A percentile compares a stretch with the other conserved stretches of the same genome.
Conservation (phyloP, 1,140 invertebrate genomes). For the Linepithema humile region DNA sequence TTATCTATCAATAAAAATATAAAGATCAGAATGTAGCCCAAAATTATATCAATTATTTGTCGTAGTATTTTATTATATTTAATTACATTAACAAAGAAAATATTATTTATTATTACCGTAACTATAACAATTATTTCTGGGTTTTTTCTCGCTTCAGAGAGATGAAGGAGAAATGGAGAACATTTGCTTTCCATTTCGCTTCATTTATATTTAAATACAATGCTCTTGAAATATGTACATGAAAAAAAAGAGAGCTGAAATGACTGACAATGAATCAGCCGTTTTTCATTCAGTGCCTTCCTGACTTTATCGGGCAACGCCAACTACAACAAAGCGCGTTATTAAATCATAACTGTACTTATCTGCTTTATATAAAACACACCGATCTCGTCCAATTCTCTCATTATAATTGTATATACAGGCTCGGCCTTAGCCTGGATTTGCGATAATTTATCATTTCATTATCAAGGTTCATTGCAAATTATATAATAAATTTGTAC, state of each 20-base stretch:
- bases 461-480: too few species aligned
- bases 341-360: slow-evolving; percentile 42
- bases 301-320: slow-evolving; percentile 38
- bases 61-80: too few species aligned
- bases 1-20: too few species aligned
- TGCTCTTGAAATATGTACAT: slow-evolving; percentile 27
- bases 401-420: background rate
- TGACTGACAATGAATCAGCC: slow-evolving; percentile 39
- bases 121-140: background rate
- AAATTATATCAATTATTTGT: too few species aligned
- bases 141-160: background rate
- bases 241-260: slow-evolving; percentile 9
- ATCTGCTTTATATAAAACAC: background rate
- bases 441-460: background rate
- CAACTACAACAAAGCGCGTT: slow-evolving; percentile 20
- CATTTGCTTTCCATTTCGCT: background rate
- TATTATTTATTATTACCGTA: too few species aligned
- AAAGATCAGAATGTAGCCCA: too few species aligned
- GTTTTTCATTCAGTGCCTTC: slow-evolving; percentile 34
- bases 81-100: too few species aligned
- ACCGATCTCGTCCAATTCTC: background rate
- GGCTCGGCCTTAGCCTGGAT: background rate
- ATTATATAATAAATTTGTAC: background rate
- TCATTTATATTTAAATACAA: slow-evolving; percentile 20
- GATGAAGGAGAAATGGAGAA: background rate